Evolutionary conservation across 2,888 invertebrate genomes (phyloP), one percentile per base, ranked within the genome.

Genomic region (Ecdyonurus torrentis): DNA sequence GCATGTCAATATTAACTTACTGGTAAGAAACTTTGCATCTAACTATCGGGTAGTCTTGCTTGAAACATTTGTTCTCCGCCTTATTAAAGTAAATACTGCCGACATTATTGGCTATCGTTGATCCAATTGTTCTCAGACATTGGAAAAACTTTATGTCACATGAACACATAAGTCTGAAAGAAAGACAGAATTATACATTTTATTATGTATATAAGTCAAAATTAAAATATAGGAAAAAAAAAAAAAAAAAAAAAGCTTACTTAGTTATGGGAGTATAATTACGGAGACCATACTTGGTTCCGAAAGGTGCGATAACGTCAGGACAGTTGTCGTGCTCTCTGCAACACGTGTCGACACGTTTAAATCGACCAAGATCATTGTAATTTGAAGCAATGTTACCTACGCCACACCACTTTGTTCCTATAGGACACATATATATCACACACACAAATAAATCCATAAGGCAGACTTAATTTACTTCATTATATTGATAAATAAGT

Each of bases 71-170:
- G n/a, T n/a, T n/a, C n/a, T n/a, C n/a, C n/a, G n/a, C n/a, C n/a
- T n/a, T n/a, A n/a, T n/a, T n/a, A n/a, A n/a, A n/a, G n/a, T n/a
- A n/a, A n/a, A n/a, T n/a, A n/a, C n/a, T n/a, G n/a, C n/a, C 83
- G 2, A 83, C 72, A 20, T 74, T 71, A 0, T 67, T 72, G 0
- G 81, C 74, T 0, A 73, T 68, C 5, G 66, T 71, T 1, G 72
- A 74, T 25, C 74, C 71, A 0, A 75, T 73, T 0, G 69, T 67
- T 58, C 72, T 75, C 25, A 82, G 70, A 64, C 83, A 83, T 2
- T 69, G 67, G 15, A 76, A 74, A 68, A 83, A 83, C n/a, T 69
- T 70, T 23, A 77, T 71, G 67, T 83, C 83, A 65, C 83, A 83
- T 2, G 72, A 67, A 67, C 83, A 83, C 68, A 73, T 74, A 60